Base-by-base conservation (phyloP, 2,888 invertebrate species). In the Monochamus alternatus region DNA sequence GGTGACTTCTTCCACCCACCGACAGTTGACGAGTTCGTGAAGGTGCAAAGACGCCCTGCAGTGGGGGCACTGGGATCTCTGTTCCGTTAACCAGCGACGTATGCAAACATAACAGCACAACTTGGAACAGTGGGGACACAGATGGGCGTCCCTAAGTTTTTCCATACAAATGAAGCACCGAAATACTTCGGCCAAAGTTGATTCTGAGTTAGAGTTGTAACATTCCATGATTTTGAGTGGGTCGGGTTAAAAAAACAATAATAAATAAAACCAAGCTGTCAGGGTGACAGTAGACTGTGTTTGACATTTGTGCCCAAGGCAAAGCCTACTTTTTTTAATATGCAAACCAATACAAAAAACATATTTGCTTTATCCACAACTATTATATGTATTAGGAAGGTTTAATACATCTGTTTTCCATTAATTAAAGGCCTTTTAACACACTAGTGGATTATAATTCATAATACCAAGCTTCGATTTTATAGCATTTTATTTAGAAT, bases 111-210 rank as follows among this genome's bases (percentile, higher is more conserved):
- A 97, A 89, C 97, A 98, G 89, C 97, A 97, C 69, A 98, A 90
- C 90, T 98, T 98, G 79, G 97, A 97, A 88, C 98, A 98, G 89
- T 97, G 97, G 8, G 97, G 97, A 89, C 98, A 98, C 63, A 98
- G 91, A 89, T 97, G 96, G 63, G 97, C 97, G 90, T 98, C 97
- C 85, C 95, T 93, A 86, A 98, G 91, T 89, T 96, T 97, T 91
- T 97, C 97, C 97, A 97, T 98, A 89, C 97, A 98, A 87, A 98
- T 98, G 90, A 97, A 97, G 90, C 97, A 98, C 87, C 97, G 93
- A 89, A 98, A 98, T 68, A 97, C 96, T 90, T 97, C 97, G 73
- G 96, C 95, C 87, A 96, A 89, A 75, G 95, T 95, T 95, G 76
- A 87, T 83, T 87, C 87, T 12, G 87, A 85, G 68, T 80, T 78